phyloP scores from a whole-genome alignment of 2,888 invertebrate species.

The Philaethria dido region DNA sequence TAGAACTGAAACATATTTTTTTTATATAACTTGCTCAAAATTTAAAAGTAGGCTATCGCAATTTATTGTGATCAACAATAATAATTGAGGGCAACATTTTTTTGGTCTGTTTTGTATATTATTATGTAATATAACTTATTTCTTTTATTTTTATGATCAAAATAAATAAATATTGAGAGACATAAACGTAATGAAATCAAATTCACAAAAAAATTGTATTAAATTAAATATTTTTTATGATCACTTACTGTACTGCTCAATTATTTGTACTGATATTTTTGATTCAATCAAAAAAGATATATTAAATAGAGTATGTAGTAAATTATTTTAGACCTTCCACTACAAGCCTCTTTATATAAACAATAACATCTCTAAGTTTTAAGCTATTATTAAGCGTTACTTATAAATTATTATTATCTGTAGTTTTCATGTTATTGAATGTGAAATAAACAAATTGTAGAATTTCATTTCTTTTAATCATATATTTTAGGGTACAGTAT shows the following conservation, averaged over 20 bases:
- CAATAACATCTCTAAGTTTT: neutral
- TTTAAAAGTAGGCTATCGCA: too few relatives aligned
- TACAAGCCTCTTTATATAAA: neutral
- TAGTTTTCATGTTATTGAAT: constrained; percentile 1
- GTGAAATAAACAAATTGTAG: neutral
- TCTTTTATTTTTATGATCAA: neutral
- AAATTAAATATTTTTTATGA: neutral
- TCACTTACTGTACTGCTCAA: neutral
- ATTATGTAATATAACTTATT: too few relatives aligned
- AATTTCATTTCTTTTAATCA: neutral
- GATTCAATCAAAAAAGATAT: neutral
- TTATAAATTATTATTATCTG: constrained; percentile 4
- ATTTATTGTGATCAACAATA: too few relatives aligned
- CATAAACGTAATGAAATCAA: neutral
- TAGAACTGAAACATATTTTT: too few relatives aligned
- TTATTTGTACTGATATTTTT: neutral
- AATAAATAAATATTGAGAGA: neutral
- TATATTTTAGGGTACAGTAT: neutral
- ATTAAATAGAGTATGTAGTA: neutral
- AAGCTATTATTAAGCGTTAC: constrained; percentile 3
- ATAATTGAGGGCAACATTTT: too few relatives aligned
- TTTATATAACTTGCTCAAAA: neutral
- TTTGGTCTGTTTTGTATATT: too few relatives aligned
- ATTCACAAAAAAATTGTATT: neutral
- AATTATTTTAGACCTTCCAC: neutral